These are phyloP conservation scores for Sylvia borin DNA, from an alignment of 2,797 vertebrate species.

Conservation along the genomic window DNA sequence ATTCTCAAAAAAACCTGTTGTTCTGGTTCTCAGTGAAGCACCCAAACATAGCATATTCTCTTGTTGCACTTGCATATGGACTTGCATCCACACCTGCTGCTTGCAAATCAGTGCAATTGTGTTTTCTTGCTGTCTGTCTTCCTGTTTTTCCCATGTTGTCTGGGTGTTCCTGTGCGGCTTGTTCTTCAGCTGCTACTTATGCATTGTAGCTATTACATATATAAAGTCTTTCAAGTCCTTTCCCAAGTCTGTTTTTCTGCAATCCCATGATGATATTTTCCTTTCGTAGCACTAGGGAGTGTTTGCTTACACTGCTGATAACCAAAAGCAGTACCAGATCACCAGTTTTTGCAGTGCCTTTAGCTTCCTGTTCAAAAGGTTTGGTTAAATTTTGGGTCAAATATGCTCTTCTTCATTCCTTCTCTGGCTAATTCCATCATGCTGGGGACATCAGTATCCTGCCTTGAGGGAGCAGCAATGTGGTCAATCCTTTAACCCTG, in stretches of 20 bases:
- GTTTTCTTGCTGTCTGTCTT: neutral
- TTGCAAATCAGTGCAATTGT: neutral
- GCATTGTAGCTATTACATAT: neutral
- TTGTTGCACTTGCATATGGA: neutral
- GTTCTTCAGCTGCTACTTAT: neutral
- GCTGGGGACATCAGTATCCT: rapidly evolving
- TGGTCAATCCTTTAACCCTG: neutral
- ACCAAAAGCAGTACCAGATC: neutral
- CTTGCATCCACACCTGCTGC: neutral
- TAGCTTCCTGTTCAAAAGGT: neutral
- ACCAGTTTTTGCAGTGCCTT: neutral
- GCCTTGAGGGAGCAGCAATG: neutral
- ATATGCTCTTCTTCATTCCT: neutral
- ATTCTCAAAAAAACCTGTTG: neutral
- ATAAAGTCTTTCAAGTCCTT: neutral
- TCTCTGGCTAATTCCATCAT: neutral
- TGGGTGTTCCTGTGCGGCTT: neutral
- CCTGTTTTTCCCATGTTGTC: neutral
- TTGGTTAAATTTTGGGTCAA: neutral
- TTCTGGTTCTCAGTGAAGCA: neutral
- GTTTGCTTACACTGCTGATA: neutral
- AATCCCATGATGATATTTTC: neutral
- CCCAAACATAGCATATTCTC: neutral
- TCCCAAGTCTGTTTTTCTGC: neutral
- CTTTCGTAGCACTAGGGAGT: neutral